These are phyloP conservation scores for Penaeus indicus DNA, from an alignment of 1,140 invertebrate genomes.

Conservation along the genomic window DNA sequence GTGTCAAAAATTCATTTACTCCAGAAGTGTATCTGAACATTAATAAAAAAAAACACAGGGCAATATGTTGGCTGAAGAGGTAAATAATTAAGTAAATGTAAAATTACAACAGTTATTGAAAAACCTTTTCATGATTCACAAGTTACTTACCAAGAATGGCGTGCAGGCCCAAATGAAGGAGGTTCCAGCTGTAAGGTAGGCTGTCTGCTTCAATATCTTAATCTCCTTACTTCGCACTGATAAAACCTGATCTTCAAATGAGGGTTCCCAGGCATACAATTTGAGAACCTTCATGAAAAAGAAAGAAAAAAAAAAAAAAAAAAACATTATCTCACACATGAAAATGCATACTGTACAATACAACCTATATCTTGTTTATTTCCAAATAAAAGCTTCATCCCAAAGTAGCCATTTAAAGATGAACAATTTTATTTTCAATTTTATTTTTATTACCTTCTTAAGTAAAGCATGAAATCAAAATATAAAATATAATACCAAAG, in stretches of 20 bases:
- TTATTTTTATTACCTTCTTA: no score
- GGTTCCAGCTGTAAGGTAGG: conserved; percentile 76
- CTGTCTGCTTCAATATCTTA: conserved; percentile 70
- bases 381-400: no score
- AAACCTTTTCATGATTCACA: neutral
- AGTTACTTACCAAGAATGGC: conserved; percentile 88
- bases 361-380: no score
- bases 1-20: neutral
- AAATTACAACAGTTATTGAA: neutral
- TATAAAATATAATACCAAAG: no score
- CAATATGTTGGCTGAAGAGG: neutral
- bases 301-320: neutral
- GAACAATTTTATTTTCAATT: no score
- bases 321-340: neutral
- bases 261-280: conserved; percentile 70
- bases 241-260: conserved; percentile 71
- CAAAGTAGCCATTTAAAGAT: no score
- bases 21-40: neutral
- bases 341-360: no score
- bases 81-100: neutral
- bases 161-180: conserved; percentile 96
- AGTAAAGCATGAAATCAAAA: no score
- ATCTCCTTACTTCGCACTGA: conserved; percentile 70
- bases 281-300: conserved; percentile 67
- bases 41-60: neutral